phyloP scores from a whole-genome alignment of 2,797 vertebrate genomes.

The Otolemur crassicaudatus region DNA sequence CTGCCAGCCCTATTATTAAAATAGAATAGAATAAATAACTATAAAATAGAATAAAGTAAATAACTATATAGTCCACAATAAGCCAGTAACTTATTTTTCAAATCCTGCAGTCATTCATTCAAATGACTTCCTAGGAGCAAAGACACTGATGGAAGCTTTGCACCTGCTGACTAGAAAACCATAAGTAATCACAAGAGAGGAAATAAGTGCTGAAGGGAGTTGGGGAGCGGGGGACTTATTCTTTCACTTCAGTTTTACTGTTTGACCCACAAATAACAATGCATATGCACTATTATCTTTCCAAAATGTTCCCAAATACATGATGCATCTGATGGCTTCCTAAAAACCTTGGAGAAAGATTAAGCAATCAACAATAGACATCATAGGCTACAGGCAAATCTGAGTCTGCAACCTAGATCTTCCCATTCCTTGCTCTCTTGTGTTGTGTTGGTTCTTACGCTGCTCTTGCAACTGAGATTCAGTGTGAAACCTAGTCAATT shows the following conservation, averaged over 20 bases:
- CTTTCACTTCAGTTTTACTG: slow-evolving; percentile 51
- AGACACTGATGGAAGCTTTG: neutral
- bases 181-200: slow-evolving; percentile 47
- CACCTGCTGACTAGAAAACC: neutral
- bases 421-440: neutral
- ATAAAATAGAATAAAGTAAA: too few relatives aligned
- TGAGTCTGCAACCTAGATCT: neutral
- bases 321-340: neutral
- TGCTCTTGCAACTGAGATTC: neutral
- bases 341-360: neutral
- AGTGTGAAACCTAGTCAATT: neutral
- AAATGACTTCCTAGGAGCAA: neutral
- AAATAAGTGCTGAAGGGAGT: neutral
- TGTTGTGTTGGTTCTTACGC: neutral
- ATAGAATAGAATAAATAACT: too few relatives aligned
- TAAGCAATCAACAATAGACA: neutral
- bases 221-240: neutral
- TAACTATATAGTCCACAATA: neutral
- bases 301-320: neutral
- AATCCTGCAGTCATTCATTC: slow-evolving; percentile 52
- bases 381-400: neutral
- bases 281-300: neutral
- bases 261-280: slow-evolving; percentile 12
- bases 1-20: neutral
- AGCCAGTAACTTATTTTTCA: slow-evolving; percentile 30